These are phyloP conservation scores for Paraplagusia blochii DNA, from an alignment of 2,113 vertebrate species.

Conservation along the genomic window DNA sequence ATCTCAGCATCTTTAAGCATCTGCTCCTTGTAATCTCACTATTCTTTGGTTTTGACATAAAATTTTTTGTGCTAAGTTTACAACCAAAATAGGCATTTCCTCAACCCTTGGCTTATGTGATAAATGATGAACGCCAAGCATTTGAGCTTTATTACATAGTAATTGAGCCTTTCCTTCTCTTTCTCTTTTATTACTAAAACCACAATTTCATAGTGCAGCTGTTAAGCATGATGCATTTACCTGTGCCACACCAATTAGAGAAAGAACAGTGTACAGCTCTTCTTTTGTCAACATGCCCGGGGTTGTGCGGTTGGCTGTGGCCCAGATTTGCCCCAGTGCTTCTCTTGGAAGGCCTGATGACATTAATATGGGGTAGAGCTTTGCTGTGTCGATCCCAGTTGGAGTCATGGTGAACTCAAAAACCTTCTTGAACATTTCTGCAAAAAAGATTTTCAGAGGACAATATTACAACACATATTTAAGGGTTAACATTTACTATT, in stretches of 20 bases:
- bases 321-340: conserved; percentile 97
- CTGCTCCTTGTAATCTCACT: too few species aligned
- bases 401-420: conserved; percentile 90
- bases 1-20: neutral
- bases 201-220: conserved; percentile 9
- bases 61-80: too few species aligned
- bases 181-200: too few species aligned
- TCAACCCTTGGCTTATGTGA: too few species aligned
- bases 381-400: conserved; percentile 92
- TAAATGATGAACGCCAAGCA: too few species aligned
- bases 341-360: conserved; percentile 95
- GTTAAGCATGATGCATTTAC: conserved; percentile 64
- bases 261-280: conserved; percentile 91
- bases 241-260: conserved; percentile 93
- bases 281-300: conserved; percentile 97
- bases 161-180: too few species aligned
- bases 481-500: neutral
- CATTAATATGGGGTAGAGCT: conserved; percentile 96
- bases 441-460: conserved; percentile 10
- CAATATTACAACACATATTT: neutral
- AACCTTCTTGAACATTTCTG: conserved; percentile 95
- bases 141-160: too few species aligned
- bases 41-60: too few species aligned
- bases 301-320: conserved; percentile 92
- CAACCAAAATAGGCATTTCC: too few species aligned